Conservation (phyloP, 2,113 vertebrate species). For the Rhinolophus ferrumequinum region DNA sequence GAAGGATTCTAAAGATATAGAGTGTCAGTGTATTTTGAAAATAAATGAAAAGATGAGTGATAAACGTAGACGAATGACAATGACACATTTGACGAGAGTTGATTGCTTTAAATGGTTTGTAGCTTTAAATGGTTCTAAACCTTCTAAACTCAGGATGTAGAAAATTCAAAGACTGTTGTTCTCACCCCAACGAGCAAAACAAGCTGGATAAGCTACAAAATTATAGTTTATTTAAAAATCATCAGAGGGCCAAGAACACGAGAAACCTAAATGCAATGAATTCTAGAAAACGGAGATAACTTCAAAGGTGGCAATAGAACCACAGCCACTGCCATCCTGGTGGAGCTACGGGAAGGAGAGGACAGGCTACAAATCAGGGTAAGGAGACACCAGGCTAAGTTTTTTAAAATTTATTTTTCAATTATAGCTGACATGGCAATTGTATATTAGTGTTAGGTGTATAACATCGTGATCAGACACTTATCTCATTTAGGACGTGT, state of each 20-base stretch:
- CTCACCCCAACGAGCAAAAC: background rate
- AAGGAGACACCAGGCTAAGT: background rate
- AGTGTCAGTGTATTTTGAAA: slow-evolving; percentile 5
- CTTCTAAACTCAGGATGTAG: background rate
- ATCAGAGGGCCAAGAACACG: background rate
- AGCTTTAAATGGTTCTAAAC: background rate
- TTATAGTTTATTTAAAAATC: background rate
- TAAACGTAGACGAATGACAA: background rate
- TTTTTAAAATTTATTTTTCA: too few relatives aligned
- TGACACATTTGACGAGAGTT: background rate
- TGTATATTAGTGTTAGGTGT: too few relatives aligned
- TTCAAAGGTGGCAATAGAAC: background rate
- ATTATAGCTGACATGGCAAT: too few relatives aligned
- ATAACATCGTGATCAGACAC: too few relatives aligned
- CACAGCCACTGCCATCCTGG: background rate
- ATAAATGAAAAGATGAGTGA: background rate
- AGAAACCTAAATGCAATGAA: background rate
- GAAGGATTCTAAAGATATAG: background rate
- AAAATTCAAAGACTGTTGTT: background rate
- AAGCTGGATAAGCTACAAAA: background rate
- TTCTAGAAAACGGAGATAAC: background rate
- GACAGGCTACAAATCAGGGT: too few relatives aligned
- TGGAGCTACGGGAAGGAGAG: background rate
- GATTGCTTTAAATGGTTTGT: background rate
- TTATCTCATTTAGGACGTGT: too few relatives aligned